Percentiles rank a stretch among this genome's conserved stretches.
Conservation (phyloP, 2,113 vertebrate species). For the Albula glossodonta region DNA sequence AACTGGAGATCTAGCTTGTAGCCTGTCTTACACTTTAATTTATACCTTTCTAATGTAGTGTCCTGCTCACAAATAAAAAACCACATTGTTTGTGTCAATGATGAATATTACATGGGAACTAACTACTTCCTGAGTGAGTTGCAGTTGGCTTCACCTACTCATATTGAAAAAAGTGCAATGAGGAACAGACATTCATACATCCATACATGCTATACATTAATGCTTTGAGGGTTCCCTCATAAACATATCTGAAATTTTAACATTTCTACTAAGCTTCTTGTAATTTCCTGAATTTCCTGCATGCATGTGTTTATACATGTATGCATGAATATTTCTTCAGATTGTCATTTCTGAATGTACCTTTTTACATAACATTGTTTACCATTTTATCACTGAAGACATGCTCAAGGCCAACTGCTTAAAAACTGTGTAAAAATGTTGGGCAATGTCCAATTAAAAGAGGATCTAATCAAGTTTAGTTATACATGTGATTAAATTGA, state of each 20-base stretch:
- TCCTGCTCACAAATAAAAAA: not conserved
- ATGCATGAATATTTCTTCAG: no score
- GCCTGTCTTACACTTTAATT: not conserved
- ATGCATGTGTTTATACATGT: not conserved
- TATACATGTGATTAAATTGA: not conserved
- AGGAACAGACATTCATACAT: not conserved
- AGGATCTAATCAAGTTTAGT: constrained; percentile 6
- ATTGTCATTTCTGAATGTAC: not conserved
- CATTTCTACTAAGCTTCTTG: not conserved
- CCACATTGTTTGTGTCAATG: constrained; percentile 15
- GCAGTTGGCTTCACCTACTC: constrained; percentile 9
- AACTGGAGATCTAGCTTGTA: not conserved
- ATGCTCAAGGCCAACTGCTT: not conserved
- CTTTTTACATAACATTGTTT: constrained; percentile 39
- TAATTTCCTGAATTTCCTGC: not conserved
- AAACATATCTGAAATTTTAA: not conserved
- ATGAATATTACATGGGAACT: constrained; percentile 36
- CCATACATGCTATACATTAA: not conserved
- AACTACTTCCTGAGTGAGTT: constrained; percentile 37
- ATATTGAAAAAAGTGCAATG: not conserved
- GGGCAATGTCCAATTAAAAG: constrained; percentile 35
- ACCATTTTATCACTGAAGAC: not conserved
- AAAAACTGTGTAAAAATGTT: constrained; percentile 37
- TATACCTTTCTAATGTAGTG: not conserved
- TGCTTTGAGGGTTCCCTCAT: not conserved